Percentiles rank a stretch among this genome's conserved stretches.
Evolutionary conservation across 2,888 invertebrate genomes (phyloP).

Genomic region (Nomada hirtipes): DNA sequence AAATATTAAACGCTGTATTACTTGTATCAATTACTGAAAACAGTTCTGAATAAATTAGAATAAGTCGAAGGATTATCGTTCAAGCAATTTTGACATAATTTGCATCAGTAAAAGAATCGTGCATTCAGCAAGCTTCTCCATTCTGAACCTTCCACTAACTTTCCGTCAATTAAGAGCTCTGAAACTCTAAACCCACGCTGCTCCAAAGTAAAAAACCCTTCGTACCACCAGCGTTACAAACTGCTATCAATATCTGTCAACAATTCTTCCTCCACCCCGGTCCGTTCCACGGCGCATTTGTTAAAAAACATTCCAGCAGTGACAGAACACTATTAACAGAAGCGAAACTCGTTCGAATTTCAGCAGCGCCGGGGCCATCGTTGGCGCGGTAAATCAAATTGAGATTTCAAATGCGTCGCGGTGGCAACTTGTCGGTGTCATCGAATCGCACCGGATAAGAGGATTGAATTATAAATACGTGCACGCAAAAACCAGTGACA

Average conservation of each 20-base stretch:
- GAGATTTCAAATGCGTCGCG: slow-evolving; percentile 46
- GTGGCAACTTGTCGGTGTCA: slow-evolving; percentile 60
- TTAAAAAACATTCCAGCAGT: background rate
- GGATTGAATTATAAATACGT: slow-evolving; percentile 63
- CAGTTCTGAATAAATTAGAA: no score
- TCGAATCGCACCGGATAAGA: slow-evolving; percentile 59
- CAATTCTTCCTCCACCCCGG: background rate
- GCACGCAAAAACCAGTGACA: slow-evolving; percentile 33
- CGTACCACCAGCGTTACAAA: background rate
- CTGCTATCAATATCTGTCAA: background rate
- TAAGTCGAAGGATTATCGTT: no score
- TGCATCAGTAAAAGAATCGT: no score
- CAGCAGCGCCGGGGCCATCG: background rate
- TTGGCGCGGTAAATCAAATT: slow-evolving; percentile 51
- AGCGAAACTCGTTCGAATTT: slow-evolving; percentile 18
- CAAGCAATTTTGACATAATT: no score
- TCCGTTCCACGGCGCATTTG: background rate
- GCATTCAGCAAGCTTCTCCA: no score
- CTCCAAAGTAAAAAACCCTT: no score
- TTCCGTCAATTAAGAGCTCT: no score
- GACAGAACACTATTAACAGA: slow-evolving; percentile 13
- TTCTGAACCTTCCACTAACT: no score
- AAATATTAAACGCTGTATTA: no score
- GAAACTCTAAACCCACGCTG: no score
- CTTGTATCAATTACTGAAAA: no score